Conservation (phyloP, 2,888 invertebrate species). For the Drosophila hamatofila region DNA sequence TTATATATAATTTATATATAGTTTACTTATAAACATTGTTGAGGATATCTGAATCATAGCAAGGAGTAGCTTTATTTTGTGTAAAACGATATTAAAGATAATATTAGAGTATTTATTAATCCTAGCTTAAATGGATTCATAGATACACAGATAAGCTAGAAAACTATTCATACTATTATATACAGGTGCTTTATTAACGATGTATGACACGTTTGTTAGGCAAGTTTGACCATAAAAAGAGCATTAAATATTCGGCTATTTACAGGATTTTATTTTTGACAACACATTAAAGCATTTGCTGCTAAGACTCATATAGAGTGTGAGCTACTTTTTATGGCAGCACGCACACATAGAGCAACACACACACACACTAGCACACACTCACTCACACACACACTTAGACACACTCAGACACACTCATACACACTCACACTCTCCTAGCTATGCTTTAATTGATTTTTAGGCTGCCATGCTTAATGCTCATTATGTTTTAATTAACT, state of each 20-base stretch:
- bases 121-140: background rate
- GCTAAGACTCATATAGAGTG: conserved; percentile 29
- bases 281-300: conserved; percentile 62
- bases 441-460: conserved; percentile 67
- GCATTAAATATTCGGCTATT: background rate
- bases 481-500: conserved; percentile 80
- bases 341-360: conserved; percentile 12
- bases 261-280: background rate
- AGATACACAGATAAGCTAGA: background rate
- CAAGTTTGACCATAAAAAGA: background rate
- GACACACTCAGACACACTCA: conserved; percentile 3
- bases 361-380: conserved; percentile 8
- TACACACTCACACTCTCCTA: background rate
- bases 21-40: background rate
- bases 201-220: background rate
- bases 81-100: background rate
- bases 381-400: background rate
- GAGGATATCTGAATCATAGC: background rate
- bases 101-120: background rate
- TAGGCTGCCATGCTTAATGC: conserved; percentile 62
- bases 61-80: too few species aligned
- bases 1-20: background rate
- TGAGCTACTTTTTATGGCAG: conserved; percentile 21
- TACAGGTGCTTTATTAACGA: background rate
- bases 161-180: background rate